Evolutionary conservation across 1,140 invertebrate genomes (phyloP), one percentile per base, ranked within the genome.

Genomic region (Achroia grisella): DNA sequence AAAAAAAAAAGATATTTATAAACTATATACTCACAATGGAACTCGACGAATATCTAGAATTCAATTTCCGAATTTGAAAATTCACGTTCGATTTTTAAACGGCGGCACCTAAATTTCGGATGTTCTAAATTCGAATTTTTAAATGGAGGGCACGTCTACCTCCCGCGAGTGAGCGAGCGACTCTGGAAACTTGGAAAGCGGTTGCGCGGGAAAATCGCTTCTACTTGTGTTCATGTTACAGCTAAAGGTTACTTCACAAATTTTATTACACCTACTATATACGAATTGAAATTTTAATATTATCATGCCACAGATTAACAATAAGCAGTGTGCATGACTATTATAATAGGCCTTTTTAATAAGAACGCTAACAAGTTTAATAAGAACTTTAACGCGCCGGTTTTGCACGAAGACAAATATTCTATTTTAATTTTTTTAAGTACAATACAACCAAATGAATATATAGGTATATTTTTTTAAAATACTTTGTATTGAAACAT

Each of bases 11-110:
- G 15, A 27, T 17, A 6, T 27, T 23, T 11, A 43, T 43, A 48
- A 45, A 11, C 10, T 17, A 17, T 9, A 30, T 15, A 49, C 55
- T 52, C 41, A 57, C 55, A 49, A 44, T 9, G 30, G n/a, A 13
- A 8, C 31, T 10, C 33, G 32, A 12, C 32, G n/a, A 17, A 35
- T n/a, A 17, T 17, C 17, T 37, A 14, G 9, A 15, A 17, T n/a
- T 31, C 13, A 27, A 43, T 27, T 27, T 27, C 50, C 34, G 33
- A 32, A 44, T 44, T 56, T 47, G 30, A 44, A 56, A 56, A 51
- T 48, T 48, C 51, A 44, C 51, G 35, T 37, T 17, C 10, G 35
- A 23, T 8, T 37, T 17, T 3, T 37, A 15, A n/a, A 10, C 2
- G 35, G 41, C 31, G 31, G 31, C 14, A 14, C 34, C 12, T 15